A percentile compares a stretch with the other conserved stretches of the same genome.
Conservation (phyloP, 2,888 invertebrate species). For the Pammene aurita region DNA sequence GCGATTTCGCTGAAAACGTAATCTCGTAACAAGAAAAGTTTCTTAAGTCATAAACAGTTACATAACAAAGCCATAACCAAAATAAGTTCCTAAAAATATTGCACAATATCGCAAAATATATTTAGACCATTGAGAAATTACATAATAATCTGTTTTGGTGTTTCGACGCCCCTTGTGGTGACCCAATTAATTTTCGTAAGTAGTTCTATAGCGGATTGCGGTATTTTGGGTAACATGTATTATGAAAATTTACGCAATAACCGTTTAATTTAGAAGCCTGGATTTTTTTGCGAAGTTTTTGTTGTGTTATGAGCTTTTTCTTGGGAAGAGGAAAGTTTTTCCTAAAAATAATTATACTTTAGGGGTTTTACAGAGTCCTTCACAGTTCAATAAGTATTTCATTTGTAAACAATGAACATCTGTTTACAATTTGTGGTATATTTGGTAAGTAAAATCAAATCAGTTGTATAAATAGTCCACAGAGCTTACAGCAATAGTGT, state of each 20-base stretch:
- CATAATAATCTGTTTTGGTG: conserved; percentile 19
- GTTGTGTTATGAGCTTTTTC: conserved; percentile 13
- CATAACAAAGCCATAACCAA: conserved; percentile 5
- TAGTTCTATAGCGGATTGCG: conserved; percentile 26
- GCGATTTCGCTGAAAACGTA: neutral
- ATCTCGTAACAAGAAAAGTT: neutral
- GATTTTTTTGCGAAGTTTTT: conserved; percentile 14
- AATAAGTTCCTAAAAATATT: conserved; percentile 22
- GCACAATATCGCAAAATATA: neutral
- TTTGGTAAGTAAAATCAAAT: too few relatives aligned
- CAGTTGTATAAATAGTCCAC: too few relatives aligned
- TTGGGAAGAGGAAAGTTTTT: neutral
- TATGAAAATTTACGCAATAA: conserved; percentile 17
- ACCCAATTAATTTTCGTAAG: conserved; percentile 27
- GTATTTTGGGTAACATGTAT: conserved; percentile 35
- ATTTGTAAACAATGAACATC: too few relatives aligned
- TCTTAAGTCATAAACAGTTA: neutral
- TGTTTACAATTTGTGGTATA: too few relatives aligned
- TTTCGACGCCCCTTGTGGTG: conserved; percentile 3
- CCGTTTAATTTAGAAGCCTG: conserved; percentile 1
- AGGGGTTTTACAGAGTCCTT: too few relatives aligned
- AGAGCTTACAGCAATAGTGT: too few relatives aligned
- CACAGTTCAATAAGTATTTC: too few relatives aligned
- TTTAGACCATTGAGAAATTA: conserved; percentile 29
- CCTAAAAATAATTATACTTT: neutral